A percentile compares a stretch with the other conserved stretches of the same genome.
Evolutionary conservation across 2,888 invertebrate genomes (phyloP).

Genomic region (Agrotis segetum): DNA sequence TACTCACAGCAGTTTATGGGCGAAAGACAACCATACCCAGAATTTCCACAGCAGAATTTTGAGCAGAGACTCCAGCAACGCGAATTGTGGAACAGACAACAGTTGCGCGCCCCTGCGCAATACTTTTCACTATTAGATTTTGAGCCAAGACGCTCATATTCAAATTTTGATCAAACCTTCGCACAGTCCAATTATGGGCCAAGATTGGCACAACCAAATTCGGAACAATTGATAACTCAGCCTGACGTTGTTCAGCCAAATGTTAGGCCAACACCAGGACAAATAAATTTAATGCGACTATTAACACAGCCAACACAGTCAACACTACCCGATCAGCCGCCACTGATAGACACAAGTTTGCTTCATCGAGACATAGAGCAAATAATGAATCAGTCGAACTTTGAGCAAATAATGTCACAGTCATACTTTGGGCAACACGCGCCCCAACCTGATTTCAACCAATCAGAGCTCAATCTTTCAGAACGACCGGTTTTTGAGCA

Average conservation of each 20-base stretch:
- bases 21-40: not conserved
- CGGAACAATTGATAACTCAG: not conserved
- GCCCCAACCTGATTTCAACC: too few species aligned
- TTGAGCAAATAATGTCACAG: too few species aligned
- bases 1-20: too few species aligned
- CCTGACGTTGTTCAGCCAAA: too few species aligned
- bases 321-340: not conserved
- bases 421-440: too few species aligned
- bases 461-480: not conserved
- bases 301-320: not conserved
- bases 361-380: not conserved
- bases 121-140: not conserved
- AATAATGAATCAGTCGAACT: not conserved
- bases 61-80: too few species aligned
- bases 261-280: too few species aligned
- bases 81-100: not conserved
- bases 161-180: not conserved
- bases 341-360: not conserved
- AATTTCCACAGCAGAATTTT: not conserved
- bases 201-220: not conserved
- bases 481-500: not conserved
- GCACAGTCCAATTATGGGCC: not conserved
- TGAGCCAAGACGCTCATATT: not conserved
- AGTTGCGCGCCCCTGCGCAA: not conserved
- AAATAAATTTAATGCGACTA: too few species aligned